phyloP scores from a whole-genome alignment of 1,140 invertebrate species.

The Drosophila arawakana region DNA sequence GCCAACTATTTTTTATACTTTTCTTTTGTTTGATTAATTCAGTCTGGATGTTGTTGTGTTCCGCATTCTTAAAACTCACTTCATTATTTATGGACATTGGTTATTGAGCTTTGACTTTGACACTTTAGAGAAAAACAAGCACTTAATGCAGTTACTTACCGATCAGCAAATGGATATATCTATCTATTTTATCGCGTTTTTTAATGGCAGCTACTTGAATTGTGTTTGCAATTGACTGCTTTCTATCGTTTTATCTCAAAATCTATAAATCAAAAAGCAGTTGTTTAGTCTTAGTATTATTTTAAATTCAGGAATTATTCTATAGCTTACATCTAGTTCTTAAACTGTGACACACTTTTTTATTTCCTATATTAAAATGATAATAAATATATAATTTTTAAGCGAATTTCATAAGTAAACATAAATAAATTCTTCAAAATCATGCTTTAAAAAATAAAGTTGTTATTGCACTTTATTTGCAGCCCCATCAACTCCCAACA shows the following conservation, averaged over 20 bases:
- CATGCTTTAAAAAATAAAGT: too few species aligned
- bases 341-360: too few species aligned
- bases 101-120: conserved; percentile 66
- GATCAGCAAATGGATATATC: not conserved
- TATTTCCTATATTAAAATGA: too few species aligned
- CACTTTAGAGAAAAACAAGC: conserved; percentile 5
- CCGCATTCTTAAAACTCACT: conserved; percentile 60
- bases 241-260: not conserved
- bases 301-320: not conserved
- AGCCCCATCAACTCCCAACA: too few species aligned
- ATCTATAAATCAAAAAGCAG: conserved; percentile 2
- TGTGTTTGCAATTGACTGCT: not conserved
- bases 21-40: conserved; percentile 47
- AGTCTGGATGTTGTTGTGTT: conserved; percentile 37
- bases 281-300: not conserved
- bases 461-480: too few species aligned
- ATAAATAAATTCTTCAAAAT: too few species aligned
- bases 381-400: too few species aligned
- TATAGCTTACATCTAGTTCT: not conserved
- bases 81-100: conserved; percentile 54
- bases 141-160: not conserved
- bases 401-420: too few species aligned
- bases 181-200: not conserved
- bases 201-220: not conserved
- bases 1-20: too few species aligned